Base-by-base conservation (phyloP, 2,797 vertebrate genomes). In the Sebastes wilsoni region DNA sequence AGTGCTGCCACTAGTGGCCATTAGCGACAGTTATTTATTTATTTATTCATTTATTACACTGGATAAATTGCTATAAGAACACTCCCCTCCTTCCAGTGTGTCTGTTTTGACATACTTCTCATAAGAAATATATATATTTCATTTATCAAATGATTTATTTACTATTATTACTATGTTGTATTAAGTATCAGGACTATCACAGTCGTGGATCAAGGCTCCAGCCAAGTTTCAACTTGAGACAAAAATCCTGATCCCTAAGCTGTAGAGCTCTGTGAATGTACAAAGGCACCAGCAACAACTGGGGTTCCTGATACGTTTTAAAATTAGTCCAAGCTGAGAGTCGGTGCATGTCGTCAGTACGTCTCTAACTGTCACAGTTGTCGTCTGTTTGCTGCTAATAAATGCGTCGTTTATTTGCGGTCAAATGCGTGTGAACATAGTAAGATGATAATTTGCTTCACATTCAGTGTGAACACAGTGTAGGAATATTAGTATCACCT, bases 111-210 rank as follows among this genome's bases (percentile, higher is more conserved):
- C 12, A 30, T 20, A 55, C 14, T 28, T 36, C 36, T 56, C 20
- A 2, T 42, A 3, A 9, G 7, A 25, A 52, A 49, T 60, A 34
- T 36, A 14, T 61, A 62, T 54, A 60, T 55, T 68, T 38, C 25
- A 67, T 68, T 38, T 9, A 28, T 60, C 1, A 72, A 28, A 61
- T 61, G 18, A 64, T 75, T 80, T 74, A 46, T 68, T 68, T 74
- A 56, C 70, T 46, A 9, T 62, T 34, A 52, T 79, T 20, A 28
- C 27, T 38, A 1, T 42, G 46, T 62, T 55, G 32, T 46, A 23
- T 28, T 14, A 23, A 18, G 22, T 67, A 16, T 25, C 30, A 3
- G 23, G 27, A 46, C 22, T 22, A 27, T 86, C 72, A 28, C 30
- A 18, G 25, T 27, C 13, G 1, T 61, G 60, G 60, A 46, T 55